phyloP scores from a whole-genome alignment of 2,113 vertebrate genomes.

The Varanus komodoensis region DNA sequence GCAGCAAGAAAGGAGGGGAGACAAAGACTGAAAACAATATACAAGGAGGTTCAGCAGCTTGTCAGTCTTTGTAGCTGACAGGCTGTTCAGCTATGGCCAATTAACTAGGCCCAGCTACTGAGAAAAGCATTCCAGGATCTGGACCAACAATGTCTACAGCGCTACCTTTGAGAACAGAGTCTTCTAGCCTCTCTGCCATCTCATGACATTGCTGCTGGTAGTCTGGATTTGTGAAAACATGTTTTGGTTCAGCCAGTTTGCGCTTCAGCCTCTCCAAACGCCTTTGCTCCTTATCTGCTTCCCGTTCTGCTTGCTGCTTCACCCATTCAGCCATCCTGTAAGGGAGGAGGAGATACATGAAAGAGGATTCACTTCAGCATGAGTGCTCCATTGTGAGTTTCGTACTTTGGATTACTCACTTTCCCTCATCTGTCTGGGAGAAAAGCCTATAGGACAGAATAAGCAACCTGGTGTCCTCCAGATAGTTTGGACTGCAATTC shows the following conservation, averaged over 20 bases:
- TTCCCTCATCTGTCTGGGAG: neutral
- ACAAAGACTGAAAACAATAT: neutral
- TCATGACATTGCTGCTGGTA: slow-evolving; percentile 93
- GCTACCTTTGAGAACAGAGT: slow-evolving; percentile 91
- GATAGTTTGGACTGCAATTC: too few species aligned
- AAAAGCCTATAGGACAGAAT: neutral
- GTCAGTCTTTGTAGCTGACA: neutral
- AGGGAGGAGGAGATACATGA: neutral
- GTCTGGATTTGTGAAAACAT: slow-evolving; percentile 81
- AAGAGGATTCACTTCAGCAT: neutral
- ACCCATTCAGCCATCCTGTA: slow-evolving; percentile 96
- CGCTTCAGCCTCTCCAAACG: slow-evolving; percentile 90
- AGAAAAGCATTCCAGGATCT: neutral
- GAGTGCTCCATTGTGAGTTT: neutral
- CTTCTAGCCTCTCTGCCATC: slow-evolving; percentile 91
- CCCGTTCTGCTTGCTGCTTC: slow-evolving; percentile 92
- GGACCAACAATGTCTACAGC: neutral
- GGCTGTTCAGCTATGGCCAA: neutral
- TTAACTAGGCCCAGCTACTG: neutral
- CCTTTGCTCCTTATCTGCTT: slow-evolving; percentile 92
- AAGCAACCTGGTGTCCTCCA: too few species aligned
- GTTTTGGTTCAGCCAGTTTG: slow-evolving; percentile 88
- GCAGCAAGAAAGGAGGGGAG: neutral
- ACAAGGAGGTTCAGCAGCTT: neutral
- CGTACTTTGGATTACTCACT: neutral